Conservation (phyloP, 2,797 vertebrate species). For the Apogon hyalosoma region DNA sequence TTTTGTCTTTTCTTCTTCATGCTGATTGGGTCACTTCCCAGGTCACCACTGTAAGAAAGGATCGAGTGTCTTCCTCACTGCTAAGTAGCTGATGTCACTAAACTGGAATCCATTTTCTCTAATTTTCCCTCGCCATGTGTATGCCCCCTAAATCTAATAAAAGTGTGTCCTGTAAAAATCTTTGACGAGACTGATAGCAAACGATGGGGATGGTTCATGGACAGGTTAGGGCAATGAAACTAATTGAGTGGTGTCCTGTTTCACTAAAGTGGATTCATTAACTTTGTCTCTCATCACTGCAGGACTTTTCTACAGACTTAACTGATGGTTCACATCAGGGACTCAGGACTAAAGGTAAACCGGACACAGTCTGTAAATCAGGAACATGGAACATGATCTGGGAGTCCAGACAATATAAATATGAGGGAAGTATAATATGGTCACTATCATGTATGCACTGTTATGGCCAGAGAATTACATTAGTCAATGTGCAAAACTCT, state of each 20-base stretch:
- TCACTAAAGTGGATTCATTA: conserved; percentile 62
- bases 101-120: conserved; percentile 59
- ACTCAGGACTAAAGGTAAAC: conserved; percentile 9
- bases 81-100: conserved; percentile 69
- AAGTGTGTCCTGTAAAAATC: conserved; percentile 37
- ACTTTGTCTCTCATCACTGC: conserved; percentile 52
- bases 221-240: conserved; percentile 49
- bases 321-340: conserved; percentile 25
- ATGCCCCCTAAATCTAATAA: conserved; percentile 51
- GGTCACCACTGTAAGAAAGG: conserved; percentile 63
- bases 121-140: conserved; percentile 17
- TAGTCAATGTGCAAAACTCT: conserved; percentile 8
- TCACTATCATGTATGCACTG: conserved; percentile 4
- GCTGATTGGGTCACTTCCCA: conserved; percentile 47
- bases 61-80: conserved; percentile 50
- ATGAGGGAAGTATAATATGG: conserved; percentile 32
- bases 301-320: conserved; percentile 13
- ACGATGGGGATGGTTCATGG: conserved; percentile 43
- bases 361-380: conserved; percentile 20
- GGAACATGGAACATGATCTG: no score
- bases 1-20: conserved; percentile 46
- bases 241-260: conserved; percentile 59
- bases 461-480: conserved; percentile 12
- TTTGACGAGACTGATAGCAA: conserved; percentile 59
- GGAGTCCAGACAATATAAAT: conserved; percentile 20